Evolutionary conservation across 2,113 vertebrate genomes (phyloP), one percentile per base, ranked within the genome.

Genomic region (Leptobrachium ailaonicum): DNA sequence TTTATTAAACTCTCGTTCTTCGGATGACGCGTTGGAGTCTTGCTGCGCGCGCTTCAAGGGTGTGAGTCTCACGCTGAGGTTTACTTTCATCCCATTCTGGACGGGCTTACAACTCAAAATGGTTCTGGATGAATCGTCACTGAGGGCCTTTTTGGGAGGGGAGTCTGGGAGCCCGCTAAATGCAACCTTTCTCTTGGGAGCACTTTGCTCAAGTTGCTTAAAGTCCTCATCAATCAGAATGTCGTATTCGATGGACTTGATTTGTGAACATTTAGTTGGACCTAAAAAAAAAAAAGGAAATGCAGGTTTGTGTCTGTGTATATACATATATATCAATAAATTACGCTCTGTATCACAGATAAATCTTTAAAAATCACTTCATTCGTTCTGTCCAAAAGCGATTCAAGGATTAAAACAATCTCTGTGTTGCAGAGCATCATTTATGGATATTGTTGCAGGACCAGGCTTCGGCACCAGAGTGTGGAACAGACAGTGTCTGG

Each of bases 161-260:
- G 93, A 93, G 1, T 87, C 68, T 0, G 86, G 80, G 47, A 85
- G 47, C 2, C 87, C 87, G 44, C 86, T 83, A 58, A 88, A 86
- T 66, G 87, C 72, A 3, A 84, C 73, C 86, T 87, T 93, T 76
- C 85, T 82, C 70, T 94, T 93, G 0, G 74, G 73, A 63, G 80
- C 7, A 13, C 71, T 75, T 67, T 71, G 75, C 47, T 86, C 20
- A 40, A 82, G 74, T 0, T 76, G 71, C 58, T 83, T 64, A 9
- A 82, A 41, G 20, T 90, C 89, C 1, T 90, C 88, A 8, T 92
- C 87, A 62, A 93, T 66, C 62, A 93, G 73, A 80, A 90, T 67
- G 64, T 94, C 89, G 2, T 82, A 84, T 2, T 54, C 73, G 12
- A 47, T 77, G 20, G 85, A 8, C 1, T 10, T 83, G 62, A 4